Evolutionary conservation across 2,113 vertebrate genomes (phyloP), one percentile per base, ranked within the genome.

Genomic region (Emydocephalus ijimae): DNA sequence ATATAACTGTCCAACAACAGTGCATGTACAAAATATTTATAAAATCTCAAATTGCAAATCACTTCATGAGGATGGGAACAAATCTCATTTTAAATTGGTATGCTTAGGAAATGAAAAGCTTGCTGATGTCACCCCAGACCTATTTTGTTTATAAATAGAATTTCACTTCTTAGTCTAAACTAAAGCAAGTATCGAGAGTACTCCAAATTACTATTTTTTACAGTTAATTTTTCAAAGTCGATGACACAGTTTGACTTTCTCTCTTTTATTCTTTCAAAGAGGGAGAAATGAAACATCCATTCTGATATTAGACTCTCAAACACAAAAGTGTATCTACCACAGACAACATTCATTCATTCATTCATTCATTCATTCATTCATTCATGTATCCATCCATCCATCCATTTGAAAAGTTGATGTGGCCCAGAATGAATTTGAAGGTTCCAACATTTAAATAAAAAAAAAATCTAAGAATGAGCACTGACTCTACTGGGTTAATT

Each of bases 161-260:
- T 92, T 61, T 59, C 29, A 64, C 85, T 87, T 87, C 56, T 88
- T 86, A 54, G 15, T 88, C 91, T 87, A 54, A 92, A 88, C n/a
- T 64, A 88, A 87, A 61, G 48, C 34, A 61, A 64, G 85, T 54
- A 57, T 88, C 91, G 8, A 87, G 57, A 64, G 45, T 48, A 34
- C 26, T 92, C 54, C 50, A n/a, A 64, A 52, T 88, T n/a, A 11
- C 21, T 39, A 21, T 81, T 81, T 39, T 81, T 81, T 61, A 87
- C 24, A 92, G 20, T 14, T 21, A 23, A 20, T 69, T 61, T 92
- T 92, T 69, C 91, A 88, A 64, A 87, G 43, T 34, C 1, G 45
- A 12, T 86, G 9, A 14, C 6, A 10, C 5, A 50, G 26, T 9
- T 61, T 21, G 20, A 20, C n/a, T 61, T 87, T 26, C 5, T 9